These are phyloP conservation scores for Elegia similella DNA, from an alignment of 2,888 invertebrate genomes.

Conservation along the genomic window DNA sequence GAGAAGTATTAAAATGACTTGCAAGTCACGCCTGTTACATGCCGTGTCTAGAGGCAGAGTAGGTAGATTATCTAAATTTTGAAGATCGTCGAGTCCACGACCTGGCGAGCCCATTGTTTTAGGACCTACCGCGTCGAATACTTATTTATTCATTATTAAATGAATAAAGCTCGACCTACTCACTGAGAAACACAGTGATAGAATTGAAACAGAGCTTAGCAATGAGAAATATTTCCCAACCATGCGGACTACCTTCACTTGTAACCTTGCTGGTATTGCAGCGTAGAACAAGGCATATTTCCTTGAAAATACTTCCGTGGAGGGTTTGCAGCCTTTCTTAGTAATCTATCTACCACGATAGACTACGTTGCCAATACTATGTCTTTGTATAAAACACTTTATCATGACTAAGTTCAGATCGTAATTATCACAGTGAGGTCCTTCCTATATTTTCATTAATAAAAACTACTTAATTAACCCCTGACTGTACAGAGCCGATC, in stretches of 20 bases:
- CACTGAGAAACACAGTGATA: slow-evolving; percentile 13
- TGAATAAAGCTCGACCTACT: slow-evolving; percentile 18
- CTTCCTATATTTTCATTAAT: too few species aligned
- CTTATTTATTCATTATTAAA: slow-evolving; percentile 34
- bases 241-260: slow-evolving; percentile 64
- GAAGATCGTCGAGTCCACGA: slow-evolving; percentile 43
- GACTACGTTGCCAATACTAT: background rate
- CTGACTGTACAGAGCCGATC: too few species aligned
- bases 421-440: too few species aligned
- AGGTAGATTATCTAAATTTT: slow-evolving; percentile 25
- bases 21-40: slow-evolving; percentile 31
- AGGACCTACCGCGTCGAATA: slow-evolving; percentile 48
- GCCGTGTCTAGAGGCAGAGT: slow-evolving; percentile 32
- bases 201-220: slow-evolving; percentile 38
- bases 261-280: slow-evolving; percentile 61
- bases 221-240: slow-evolving; percentile 60
- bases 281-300: slow-evolving; percentile 48
- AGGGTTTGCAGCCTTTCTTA: slow-evolving; percentile 48
- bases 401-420: background rate
- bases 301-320: slow-evolving; percentile 65
- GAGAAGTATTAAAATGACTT: slow-evolving; percentile 17
- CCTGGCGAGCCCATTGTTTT: slow-evolving; percentile 46
- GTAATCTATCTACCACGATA: slow-evolving; percentile 31
- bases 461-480: too few species aligned
- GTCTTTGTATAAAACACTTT: background rate